Evolutionary conservation across 2,888 invertebrate genomes (phyloP).

Genomic region (Agonopterix subpropinquella): DNA sequence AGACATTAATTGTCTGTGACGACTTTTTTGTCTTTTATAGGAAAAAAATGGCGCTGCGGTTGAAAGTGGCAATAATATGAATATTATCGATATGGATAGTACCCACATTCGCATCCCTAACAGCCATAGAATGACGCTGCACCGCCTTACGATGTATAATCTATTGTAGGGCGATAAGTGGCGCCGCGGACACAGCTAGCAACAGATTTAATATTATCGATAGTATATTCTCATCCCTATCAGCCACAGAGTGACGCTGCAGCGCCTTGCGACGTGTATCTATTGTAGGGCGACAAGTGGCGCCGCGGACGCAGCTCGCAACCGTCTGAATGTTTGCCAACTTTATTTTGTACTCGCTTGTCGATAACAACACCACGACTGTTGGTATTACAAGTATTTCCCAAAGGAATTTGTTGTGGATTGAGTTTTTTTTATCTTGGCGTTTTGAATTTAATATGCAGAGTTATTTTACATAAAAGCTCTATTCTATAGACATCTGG

Average conservation of each 20-base stretch:
- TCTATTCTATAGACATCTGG: too few relatives aligned
- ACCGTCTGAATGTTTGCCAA: conserved; percentile 32
- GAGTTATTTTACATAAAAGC: too few relatives aligned
- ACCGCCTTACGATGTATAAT: conserved; percentile 11
- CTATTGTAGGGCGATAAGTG: background rate
- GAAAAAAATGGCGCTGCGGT: background rate
- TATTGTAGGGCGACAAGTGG: conserved; percentile 27
- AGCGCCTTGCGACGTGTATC: conserved; percentile 23
- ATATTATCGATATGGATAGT: background rate
- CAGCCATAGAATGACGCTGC: conserved; percentile 12
- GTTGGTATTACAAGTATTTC: conserved; percentile 16
- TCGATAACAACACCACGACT: conserved; percentile 22
- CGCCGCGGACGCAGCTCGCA: conserved; percentile 27
- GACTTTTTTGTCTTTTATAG: too few relatives aligned
- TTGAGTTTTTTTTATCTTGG: too few relatives aligned
- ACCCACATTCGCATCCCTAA: background rate
- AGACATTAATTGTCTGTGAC: too few relatives aligned
- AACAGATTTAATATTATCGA: background rate
- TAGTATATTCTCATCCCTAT: background rate
- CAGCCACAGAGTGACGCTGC: background rate
- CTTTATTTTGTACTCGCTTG: conserved; percentile 31
- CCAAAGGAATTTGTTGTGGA: conserved; percentile 6
- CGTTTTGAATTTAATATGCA: too few relatives aligned
- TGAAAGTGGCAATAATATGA: background rate
- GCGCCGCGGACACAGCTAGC: too few relatives aligned